Conservation (phyloP, 2,888 invertebrate genomes). For the Pachliopta kotzebuea region DNA sequence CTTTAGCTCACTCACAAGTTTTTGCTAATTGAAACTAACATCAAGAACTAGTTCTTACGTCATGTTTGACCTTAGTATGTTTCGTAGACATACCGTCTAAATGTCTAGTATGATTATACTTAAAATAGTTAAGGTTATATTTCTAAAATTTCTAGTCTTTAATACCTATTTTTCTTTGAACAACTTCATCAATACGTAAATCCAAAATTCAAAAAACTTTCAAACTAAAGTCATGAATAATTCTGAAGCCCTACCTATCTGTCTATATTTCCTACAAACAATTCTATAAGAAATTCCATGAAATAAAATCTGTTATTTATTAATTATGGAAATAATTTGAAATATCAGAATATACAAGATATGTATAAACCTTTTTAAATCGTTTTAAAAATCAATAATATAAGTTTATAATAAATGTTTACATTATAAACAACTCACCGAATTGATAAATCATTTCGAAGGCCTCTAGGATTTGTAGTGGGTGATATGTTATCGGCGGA, state of each 20-base stretch:
- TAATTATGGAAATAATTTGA: neutral
- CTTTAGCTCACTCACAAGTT: neutral
- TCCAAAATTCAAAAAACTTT: too few species aligned
- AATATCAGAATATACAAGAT: neutral
- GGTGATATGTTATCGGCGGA: slow-evolving; percentile 12
- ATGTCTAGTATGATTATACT: neutral
- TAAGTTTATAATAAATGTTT: neutral
- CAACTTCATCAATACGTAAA: too few species aligned
- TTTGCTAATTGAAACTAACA: neutral
- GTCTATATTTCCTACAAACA: too few species aligned
- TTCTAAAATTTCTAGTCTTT: too few species aligned
- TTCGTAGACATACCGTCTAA: too few species aligned
- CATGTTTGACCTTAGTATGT: neutral
- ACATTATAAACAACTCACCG: slow-evolving; percentile 21
- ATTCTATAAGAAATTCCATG: neutral
- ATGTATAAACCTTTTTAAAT: too few species aligned
- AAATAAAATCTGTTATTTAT: neutral
- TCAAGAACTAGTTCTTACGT: neutral
- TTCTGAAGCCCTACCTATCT: too few species aligned
- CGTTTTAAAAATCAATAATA: neutral
- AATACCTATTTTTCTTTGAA: too few species aligned
- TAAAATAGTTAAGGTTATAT: neutral
- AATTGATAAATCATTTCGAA: slow-evolving; percentile 26
- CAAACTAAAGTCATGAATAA: too few species aligned
- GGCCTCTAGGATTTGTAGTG: neutral